Percentiles rank a stretch among this genome's conserved stretches.
Conservation (phyloP, 2,113 vertebrate genomes). For the Poecile atricapillus region DNA sequence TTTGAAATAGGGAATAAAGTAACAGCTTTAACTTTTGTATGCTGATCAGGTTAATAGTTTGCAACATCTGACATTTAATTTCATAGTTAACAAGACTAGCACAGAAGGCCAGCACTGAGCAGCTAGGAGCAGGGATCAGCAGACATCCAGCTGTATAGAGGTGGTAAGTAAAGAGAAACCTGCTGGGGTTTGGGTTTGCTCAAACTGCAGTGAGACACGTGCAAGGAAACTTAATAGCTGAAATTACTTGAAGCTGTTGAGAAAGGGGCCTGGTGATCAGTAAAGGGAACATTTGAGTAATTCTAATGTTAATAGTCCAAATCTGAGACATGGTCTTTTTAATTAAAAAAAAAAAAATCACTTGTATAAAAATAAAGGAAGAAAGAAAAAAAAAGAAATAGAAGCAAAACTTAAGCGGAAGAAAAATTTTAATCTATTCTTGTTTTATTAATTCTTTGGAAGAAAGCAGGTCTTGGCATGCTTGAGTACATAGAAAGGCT, state of each 20-base stretch:
- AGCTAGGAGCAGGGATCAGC: background rate
- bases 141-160: background rate
- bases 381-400: accelerated
- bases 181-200: background rate
- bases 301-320: background rate
- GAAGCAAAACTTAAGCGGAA: background rate
- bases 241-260: background rate
- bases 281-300: background rate
- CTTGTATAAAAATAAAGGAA: accelerated
- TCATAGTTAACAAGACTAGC: too few species aligned
- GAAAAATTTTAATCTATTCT: background rate
- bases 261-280: background rate
- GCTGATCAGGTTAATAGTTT: background rate
- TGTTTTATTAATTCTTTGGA: background rate
- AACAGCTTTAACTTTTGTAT: background rate
- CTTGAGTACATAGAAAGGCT: background rate
- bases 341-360: background rate
- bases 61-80: background rate
- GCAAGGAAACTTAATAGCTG: background rate
- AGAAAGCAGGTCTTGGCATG: background rate
- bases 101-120: background rate
- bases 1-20: background rate
- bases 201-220: background rate
- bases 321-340: background rate
- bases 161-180: background rate